Evolutionary conservation across 2,113 vertebrate genomes (phyloP), one percentile per base, ranked within the genome.

Genomic region (Rhadina sibilatrix): DNA sequence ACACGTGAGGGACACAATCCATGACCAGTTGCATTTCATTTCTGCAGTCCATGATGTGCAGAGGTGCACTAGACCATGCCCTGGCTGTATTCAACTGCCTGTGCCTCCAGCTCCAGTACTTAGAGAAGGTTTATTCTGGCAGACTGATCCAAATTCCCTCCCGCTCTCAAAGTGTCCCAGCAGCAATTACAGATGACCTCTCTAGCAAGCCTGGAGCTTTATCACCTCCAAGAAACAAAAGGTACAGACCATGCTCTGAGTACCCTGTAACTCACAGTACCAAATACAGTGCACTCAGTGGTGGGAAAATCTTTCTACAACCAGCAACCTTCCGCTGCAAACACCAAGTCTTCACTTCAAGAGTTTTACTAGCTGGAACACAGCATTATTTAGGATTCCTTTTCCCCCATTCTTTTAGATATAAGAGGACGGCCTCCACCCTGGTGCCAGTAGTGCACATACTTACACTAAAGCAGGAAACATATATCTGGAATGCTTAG

Each of bases 371-470:
- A 79, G 24, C 13, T n/a, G 17, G 16, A 93, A 78, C 19, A 75
- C 9, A 59, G 38, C 9, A 59, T 56, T 89, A 56, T 54, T 56
- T 44, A 75, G n/a, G 33, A 33, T 49, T 37, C 15, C 21, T 17
- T 54, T 66, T 40, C 16, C 24, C 3, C 15, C 11, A 49, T 82
- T 64, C 10, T 85, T 89, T 83, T 49, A 59, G 28, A 47, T 46
- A 9, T 10, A 59, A 30, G 18, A 83, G 19, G 16, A 71, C 1
- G 0, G 0, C 6, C 49, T 9, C 40, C 31, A 65, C 17, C 6
- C 17, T 19, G 7, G 19, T 74, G 38, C 46, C n/a, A 72, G 23
- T 53, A 61, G 56, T 53, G 23, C 50, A 88, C 6, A 10, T n/a
- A 85, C 56, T 76, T 53, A 65, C 27, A 19, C 38, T 60, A 47